phyloP scores from a whole-genome alignment of 2,888 invertebrate species.

The Vesta saturnalis region DNA sequence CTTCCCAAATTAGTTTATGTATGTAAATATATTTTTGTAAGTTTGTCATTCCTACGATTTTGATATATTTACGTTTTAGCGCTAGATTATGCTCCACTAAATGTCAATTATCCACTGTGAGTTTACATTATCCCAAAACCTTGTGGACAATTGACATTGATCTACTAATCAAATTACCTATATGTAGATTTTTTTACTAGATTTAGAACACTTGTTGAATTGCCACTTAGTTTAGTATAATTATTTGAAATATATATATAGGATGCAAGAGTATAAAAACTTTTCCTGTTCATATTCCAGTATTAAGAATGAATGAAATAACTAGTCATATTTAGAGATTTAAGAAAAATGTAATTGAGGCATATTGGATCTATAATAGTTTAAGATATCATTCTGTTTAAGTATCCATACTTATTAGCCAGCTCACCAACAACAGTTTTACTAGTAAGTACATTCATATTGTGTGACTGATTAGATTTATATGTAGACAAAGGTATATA shows the following conservation, averaged over 20 bases:
- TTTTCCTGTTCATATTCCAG: slow-evolving; percentile 7
- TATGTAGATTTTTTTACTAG: neutral
- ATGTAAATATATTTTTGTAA: neutral
- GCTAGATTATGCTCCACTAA: neutral
- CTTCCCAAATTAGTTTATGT: neutral
- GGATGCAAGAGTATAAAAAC: neutral
- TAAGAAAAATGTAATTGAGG: no score
- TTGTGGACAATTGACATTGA: neutral
- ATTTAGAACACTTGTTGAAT: slow-evolving; percentile 1
- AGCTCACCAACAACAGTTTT: slow-evolving; percentile 19
- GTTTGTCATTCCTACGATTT: neutral
- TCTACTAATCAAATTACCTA: neutral
- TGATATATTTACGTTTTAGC: neutral
- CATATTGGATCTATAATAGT: neutral
- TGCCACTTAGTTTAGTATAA: neutral
- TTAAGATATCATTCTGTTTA: neutral
- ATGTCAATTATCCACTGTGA: neutral
- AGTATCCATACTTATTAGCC: slow-evolving; percentile 18
- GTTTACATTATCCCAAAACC: no score
- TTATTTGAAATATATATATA: neutral
- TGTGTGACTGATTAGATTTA: slow-evolving; percentile 30
- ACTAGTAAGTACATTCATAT: slow-evolving; percentile 13
- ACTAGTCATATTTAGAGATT: neutral
- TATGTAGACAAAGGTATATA: slow-evolving; percentile 27
- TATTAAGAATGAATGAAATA: slow-evolving; percentile 3